phyloP scores from a whole-genome alignment of 2,888 invertebrate genomes.

The Lasioglossum vierecki region DNA sequence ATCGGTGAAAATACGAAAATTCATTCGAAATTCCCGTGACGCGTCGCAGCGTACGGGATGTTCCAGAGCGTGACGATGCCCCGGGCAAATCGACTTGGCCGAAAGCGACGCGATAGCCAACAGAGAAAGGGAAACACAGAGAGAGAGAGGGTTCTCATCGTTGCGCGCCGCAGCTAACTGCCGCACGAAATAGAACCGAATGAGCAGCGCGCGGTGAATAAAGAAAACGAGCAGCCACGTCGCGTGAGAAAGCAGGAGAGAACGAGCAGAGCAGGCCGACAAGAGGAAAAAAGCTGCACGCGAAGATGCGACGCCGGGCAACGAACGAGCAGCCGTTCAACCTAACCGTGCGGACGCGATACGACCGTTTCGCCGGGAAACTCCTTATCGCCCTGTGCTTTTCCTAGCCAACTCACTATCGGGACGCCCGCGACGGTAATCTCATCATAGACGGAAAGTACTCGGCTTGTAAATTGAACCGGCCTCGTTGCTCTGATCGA shows the following conservation, averaged over 20 bases:
- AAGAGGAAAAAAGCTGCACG: slow-evolving; percentile 6
- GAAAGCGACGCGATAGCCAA: slow-evolving; percentile 13
- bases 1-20: slow-evolving; percentile 64
- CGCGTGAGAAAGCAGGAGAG: neutral
- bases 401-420: neutral
- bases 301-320: slow-evolving; percentile 30
- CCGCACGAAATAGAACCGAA: slow-evolving; percentile 52
- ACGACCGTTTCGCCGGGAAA: slow-evolving; percentile 4
- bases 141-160: neutral
- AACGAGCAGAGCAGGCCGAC: neutral
- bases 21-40: slow-evolving; percentile 62
- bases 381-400: slow-evolving; percentile 27
- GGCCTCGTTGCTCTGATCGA: neutral
- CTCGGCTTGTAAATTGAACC: neutral
- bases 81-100: slow-evolving; percentile 52
- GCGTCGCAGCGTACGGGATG: slow-evolving; percentile 20
- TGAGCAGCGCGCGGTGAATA: slow-evolving; percentile 13
- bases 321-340: slow-evolving; percentile 32
- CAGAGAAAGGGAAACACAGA: neutral
- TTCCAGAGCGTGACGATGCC: slow-evolving; percentile 41
- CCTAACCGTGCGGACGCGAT: slow-evolving; percentile 35
- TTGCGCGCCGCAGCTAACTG: slow-evolving; percentile 27
- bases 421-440: neutral
- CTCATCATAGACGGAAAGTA: slow-evolving; percentile 23
- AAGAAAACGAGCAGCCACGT: neutral